phyloP scores from a whole-genome alignment of 1,140 invertebrate species.

The Gonatopus flavifemur region DNA sequence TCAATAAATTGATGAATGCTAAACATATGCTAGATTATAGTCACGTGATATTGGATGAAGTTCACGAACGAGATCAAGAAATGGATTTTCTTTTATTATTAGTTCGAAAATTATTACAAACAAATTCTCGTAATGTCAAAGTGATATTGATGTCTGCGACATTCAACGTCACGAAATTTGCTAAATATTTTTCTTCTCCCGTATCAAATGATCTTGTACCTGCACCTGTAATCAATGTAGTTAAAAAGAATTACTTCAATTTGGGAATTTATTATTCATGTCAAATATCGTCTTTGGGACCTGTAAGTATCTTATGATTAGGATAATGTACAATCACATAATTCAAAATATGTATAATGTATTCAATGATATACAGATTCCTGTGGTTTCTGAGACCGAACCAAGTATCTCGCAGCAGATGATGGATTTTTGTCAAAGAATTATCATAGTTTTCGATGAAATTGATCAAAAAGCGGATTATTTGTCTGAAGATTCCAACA shows the following conservation, averaged over 20 bases:
- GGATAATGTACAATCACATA: background rate
- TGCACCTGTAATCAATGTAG: constrained; percentile 64
- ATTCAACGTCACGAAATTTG: constrained; percentile 72
- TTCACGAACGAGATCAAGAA: constrained; percentile 94
- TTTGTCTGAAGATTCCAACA: constrained; percentile 10
- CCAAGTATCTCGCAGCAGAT: constrained; percentile 59
- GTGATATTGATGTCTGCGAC: constrained; percentile 90
- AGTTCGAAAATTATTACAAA: constrained; percentile 77
- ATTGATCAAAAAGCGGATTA: constrained; percentile 59
- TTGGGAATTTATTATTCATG: constrained; percentile 73
- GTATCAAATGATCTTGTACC: constrained; percentile 50
- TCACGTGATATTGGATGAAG: constrained; percentile 92
- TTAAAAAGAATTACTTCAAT: constrained; percentile 57
- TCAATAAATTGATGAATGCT: constrained; percentile 72
- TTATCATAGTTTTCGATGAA: constrained; percentile 72
- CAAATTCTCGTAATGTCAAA: constrained; percentile 71
- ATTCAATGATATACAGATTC: constrained; percentile 54
- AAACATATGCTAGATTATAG: constrained; percentile 68
- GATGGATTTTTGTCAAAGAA: constrained; percentile 64
- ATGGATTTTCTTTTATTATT: constrained; percentile 91
- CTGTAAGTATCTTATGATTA: constrained; percentile 37
- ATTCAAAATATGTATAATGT: background rate
- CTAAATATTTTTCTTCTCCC: constrained; percentile 72
- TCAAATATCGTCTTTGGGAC: constrained; percentile 55
- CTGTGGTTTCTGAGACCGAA: constrained; percentile 53